Conservation (phyloP, 2,113 vertebrate genomes). For the Dissostichus mawsoni region DNA sequence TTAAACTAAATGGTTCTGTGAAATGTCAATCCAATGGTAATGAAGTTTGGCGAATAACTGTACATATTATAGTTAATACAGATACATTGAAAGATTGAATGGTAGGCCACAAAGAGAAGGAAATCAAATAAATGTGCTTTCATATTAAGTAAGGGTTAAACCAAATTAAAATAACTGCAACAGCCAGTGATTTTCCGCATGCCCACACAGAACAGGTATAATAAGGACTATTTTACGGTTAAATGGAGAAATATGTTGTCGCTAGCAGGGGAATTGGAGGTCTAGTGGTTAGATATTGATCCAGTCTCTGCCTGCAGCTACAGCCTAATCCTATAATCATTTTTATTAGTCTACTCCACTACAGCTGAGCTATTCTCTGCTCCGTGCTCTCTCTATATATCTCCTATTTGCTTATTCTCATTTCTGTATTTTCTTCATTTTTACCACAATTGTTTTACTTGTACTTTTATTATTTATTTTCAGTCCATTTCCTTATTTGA, state of each 20-base stretch:
- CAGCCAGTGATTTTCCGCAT: background rate
- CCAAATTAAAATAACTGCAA: background rate
- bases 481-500: background rate
- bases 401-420: background rate
- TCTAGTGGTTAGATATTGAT: slow-evolving; percentile 61
- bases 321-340: slow-evolving; percentile 55
- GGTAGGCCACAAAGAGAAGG: background rate
- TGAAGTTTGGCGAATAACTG: background rate
- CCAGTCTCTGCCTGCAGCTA: slow-evolving; percentile 56
- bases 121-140: background rate
- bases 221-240: slow-evolving; percentile 9
- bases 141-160: background rate
- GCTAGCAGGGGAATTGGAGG: slow-evolving; percentile 22
- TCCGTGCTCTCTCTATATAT: background rate
- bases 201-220: background rate
- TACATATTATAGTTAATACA: background rate
- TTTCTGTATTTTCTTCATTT: background rate
- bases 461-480: background rate
- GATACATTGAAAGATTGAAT: background rate
- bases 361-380: slow-evolving; percentile 17
- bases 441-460: too few relatives aligned
- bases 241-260: slow-evolving; percentile 27
- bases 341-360: slow-evolving; percentile 67
- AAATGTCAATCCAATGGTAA: too few relatives aligned
- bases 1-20: background rate